phyloP scores from a whole-genome alignment of 2,797 vertebrate genomes.

The Sylvilagus floridanus region DNA sequence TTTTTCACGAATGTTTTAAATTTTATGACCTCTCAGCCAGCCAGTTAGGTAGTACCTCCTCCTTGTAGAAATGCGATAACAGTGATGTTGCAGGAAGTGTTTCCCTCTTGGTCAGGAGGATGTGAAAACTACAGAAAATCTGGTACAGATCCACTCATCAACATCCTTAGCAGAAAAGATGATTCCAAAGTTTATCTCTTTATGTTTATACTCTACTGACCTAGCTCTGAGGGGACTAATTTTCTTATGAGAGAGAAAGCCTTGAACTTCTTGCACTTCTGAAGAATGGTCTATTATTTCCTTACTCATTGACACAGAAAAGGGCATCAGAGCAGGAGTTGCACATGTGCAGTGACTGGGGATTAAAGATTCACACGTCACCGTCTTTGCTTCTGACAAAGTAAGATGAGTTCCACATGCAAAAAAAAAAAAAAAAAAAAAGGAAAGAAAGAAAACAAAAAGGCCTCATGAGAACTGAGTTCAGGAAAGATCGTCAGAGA shows the following conservation, averaged over 20 bases:
- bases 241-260: neutral
- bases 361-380: conserved; percentile 46
- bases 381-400: conserved; percentile 42
- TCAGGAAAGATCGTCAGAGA: neutral
- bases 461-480: conserved; percentile 52
- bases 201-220: neutral
- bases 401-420: conserved; percentile 76
- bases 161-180: neutral
- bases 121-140: neutral
- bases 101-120: neutral
- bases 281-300: neutral
- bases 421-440: neutral
- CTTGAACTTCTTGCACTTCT: conserved; percentile 11
- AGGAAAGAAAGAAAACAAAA: neutral
- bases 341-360: neutral
- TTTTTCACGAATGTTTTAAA: neutral
- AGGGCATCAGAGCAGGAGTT: neutral
- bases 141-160: neutral
- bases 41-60: neutral
- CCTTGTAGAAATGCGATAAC: neutral
- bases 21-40: neutral
- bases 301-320: neutral
- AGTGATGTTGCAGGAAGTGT: neutral
- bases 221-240: neutral
- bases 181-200: neutral